Evolutionary conservation across 2,888 invertebrate genomes (phyloP).

Genomic region (Tetragonisca angustula): DNA sequence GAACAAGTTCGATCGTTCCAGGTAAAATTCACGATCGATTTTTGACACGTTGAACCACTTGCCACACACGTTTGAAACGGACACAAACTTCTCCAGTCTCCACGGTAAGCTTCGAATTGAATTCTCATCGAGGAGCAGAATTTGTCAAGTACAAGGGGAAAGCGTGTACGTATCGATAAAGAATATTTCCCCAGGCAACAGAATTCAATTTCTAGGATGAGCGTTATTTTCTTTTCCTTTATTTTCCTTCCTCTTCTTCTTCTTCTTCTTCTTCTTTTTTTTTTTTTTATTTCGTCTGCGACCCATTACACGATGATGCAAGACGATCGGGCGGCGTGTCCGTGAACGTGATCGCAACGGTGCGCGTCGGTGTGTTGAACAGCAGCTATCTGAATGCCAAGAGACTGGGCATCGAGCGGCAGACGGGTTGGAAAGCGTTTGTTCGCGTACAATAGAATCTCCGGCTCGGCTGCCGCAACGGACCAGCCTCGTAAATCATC

Average conservation of each 20-base stretch:
- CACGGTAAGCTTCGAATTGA: not conserved
- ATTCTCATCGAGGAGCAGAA: not conserved
- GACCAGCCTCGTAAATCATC: conserved; percentile 60
- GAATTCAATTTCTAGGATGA: conserved; percentile 13
- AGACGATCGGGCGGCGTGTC: conserved; percentile 32
- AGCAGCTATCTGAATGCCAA: conserved; percentile 52
- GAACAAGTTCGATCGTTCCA: not conserved
- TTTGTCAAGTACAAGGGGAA: not conserved
- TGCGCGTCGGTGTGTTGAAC: conserved; percentile 41
- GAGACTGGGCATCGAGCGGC: conserved; percentile 49
- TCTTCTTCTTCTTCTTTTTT: not conserved
- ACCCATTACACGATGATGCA: conserved; percentile 49
- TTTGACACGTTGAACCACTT: not conserved
- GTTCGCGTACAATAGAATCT: conserved; percentile 59
- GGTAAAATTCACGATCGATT: not conserved
- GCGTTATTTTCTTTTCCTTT: no score
- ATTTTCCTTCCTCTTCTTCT: no score
- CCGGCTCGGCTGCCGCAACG: conserved; percentile 49
- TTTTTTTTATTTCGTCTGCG: not conserved
- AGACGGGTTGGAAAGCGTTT: conserved; percentile 59
- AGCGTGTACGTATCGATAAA: not conserved
- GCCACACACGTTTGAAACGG: not conserved
- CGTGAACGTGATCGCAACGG: conserved; percentile 51
- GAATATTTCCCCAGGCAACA: not conserved
- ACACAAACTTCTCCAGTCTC: no score